Percentiles rank a stretch among this genome's conserved stretches.
Evolutionary conservation across 2,888 invertebrate genomes (phyloP).

Genomic region (Kuschelorhynchus macadamiae): DNA sequence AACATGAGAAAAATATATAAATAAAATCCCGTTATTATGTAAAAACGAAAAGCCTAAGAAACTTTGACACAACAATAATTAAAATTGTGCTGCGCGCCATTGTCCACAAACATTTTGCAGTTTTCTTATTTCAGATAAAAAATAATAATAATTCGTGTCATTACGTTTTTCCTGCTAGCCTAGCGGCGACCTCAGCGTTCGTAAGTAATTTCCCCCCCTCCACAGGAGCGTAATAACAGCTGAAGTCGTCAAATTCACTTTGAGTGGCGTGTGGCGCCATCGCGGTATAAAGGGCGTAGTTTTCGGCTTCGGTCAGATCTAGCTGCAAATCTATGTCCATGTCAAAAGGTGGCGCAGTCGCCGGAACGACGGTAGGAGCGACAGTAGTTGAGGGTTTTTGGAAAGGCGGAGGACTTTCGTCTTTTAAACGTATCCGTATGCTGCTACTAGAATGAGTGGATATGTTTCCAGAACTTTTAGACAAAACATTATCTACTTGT

Average conservation of each 20-base stretch:
- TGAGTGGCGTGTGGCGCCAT: conserved; percentile 89
- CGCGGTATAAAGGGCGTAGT: conserved; percentile 89
- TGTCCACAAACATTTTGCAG: too few relatives aligned
- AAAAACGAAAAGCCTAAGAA: too few relatives aligned
- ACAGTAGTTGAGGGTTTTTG: not conserved
- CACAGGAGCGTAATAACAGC: conserved; percentile 88
- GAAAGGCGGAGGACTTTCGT: conserved; percentile 65
- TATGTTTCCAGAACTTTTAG: conserved; percentile 67
- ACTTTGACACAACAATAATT: too few relatives aligned
- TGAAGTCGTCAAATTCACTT: conserved; percentile 90
- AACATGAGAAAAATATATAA: too few relatives aligned
- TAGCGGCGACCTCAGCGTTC: conserved; percentile 58
- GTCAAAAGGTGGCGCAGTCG: conserved; percentile 50
- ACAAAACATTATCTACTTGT: conserved; percentile 50
- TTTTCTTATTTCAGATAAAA: not conserved
- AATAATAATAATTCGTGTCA: not conserved
- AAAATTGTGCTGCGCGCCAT: too few relatives aligned
- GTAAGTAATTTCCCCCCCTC: conserved; percentile 81
- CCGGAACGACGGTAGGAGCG: not conserved
- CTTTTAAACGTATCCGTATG: conserved; percentile 79
- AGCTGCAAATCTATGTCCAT: conserved; percentile 68
- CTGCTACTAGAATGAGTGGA: conserved; percentile 64
- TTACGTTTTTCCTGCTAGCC: conserved; percentile 56
- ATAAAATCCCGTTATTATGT: too few relatives aligned
- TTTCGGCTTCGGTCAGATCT: conserved; percentile 89